A percentile compares a stretch with the other conserved stretches of the same genome.
Evolutionary conservation across 2,113 vertebrate genomes (phyloP).

Genomic region (Pedetes capensis): DNA sequence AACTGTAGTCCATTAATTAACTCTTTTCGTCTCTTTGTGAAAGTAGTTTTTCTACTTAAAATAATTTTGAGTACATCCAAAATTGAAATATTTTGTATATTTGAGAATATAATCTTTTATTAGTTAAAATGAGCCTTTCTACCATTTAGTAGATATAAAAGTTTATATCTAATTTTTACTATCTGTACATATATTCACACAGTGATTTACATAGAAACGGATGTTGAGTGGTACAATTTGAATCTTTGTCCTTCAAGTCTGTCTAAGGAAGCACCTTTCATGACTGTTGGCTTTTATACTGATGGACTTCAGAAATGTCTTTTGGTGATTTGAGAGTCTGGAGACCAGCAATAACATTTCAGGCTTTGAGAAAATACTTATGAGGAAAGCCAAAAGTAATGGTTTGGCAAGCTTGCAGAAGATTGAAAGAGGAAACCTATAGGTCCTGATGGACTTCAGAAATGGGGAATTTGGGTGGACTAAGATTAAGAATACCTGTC

Average conservation of each 20-base stretch:
- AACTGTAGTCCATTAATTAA: not conserved
- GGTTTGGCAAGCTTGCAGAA: not conserved
- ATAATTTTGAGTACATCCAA: not conserved
- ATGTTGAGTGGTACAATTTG: not conserved
- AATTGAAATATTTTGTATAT: not conserved
- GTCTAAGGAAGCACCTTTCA: not conserved
- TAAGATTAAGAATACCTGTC: not conserved
- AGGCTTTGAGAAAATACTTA: not conserved
- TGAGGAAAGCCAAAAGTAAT: not conserved
- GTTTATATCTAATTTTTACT: not conserved
- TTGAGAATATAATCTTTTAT: not conserved
- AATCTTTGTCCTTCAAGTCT: not conserved
- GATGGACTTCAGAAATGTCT: not conserved
- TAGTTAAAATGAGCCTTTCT: not conserved
- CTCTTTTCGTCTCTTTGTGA: not conserved
- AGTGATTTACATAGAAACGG: not conserved
- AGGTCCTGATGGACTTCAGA: not conserved
- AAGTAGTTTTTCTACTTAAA: not conserved
- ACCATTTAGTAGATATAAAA: slow-evolving; percentile 11
- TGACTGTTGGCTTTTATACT: not conserved
- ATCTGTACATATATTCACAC: not conserved
- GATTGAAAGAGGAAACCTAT: not conserved
- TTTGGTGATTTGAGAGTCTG: not conserved
- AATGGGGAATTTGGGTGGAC: not conserved
- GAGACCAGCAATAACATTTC: not conserved